Evolutionary conservation across 2,113 vertebrate species (phyloP), one percentile per base, ranked within the genome.

Genomic region (Tyrannus savana): DNA sequence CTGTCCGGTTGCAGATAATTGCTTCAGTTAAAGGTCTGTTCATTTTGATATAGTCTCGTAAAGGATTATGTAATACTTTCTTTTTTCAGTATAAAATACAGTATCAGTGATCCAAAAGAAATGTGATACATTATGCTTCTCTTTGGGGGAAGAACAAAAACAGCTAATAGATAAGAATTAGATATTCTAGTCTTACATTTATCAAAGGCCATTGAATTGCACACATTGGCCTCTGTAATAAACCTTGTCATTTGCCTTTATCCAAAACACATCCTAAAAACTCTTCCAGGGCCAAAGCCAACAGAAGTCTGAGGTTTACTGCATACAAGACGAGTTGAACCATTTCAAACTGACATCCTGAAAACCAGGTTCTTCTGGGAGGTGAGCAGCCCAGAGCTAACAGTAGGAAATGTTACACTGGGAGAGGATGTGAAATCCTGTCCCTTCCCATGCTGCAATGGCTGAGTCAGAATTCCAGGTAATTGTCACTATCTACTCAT

Each of bases 401-500:
- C 30, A 33, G 33, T 30, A 77, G 46, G 30, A 47, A 42, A 19
- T 3, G 15, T 33, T 91, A 64, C 25, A 39, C 18, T 37, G 33
- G 27, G 12, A 52, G 76, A 39, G 14, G 30, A 25, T 47, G 14
- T 64, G 74, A 72, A 82, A 64, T 87, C 28, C n/a, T 55, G 19
- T n/a, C 42, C 30, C 28, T 53, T 80, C 44, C 59, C 16, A 11
- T 5, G 4, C 22, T 83, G 28, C 27, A 60, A 2, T 17, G 49
- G 63, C 75, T 60, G 44, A 89, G 55, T 66, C 49, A 50, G 60
- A 25, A 24, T 39, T 59, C 73, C 76, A 71, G 41, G 25, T 77
- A 41, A 37, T 6, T 83, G 18, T 1, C 0, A 0, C 63, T 62
- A 55, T 25, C n/a, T 62, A 46, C 9, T n/a, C 18, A 0, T 37